Evolutionary conservation across 1,140 invertebrate species (phyloP).

Genomic region (Neodiprion pinetum): DNA sequence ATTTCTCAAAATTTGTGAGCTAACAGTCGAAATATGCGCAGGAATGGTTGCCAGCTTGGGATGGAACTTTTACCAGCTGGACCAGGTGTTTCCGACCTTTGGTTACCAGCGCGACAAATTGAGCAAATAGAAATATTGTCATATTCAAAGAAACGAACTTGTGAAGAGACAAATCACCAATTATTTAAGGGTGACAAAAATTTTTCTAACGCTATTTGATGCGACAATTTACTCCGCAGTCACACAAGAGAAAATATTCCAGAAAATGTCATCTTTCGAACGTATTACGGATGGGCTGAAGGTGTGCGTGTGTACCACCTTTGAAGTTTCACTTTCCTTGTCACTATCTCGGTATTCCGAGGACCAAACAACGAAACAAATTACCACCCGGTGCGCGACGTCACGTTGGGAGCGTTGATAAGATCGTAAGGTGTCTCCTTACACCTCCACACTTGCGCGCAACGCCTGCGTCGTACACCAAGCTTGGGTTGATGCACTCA

Average conservation of each 20-base stretch:
- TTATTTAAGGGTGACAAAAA: too few relatives aligned
- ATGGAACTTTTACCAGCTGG: background rate
- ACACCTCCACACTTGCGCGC: slow-evolving; percentile 4
- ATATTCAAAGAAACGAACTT: too few relatives aligned
- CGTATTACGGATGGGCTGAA: background rate
- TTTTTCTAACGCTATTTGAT: too few relatives aligned
- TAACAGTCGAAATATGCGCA: background rate
- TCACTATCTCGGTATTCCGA: background rate
- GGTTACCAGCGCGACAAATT: background rate
- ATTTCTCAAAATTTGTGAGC: background rate
- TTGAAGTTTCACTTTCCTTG: background rate
- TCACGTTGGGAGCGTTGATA: background rate
- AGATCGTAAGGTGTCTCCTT: background rate
- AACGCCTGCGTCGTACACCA: background rate
- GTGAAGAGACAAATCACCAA: too few relatives aligned
- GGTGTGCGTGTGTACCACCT: background rate
- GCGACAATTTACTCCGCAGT: background rate
- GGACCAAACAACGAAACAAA: background rate
- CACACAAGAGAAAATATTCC: too few relatives aligned
- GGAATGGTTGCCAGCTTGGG: background rate
- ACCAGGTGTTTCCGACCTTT: background rate
- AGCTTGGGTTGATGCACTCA: background rate
- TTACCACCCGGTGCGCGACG: background rate
- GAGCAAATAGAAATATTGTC: too few relatives aligned
- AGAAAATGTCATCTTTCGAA: background rate